Base-by-base conservation (phyloP, 1,140 invertebrate species). In the Drosophila trapezifrons region DNA sequence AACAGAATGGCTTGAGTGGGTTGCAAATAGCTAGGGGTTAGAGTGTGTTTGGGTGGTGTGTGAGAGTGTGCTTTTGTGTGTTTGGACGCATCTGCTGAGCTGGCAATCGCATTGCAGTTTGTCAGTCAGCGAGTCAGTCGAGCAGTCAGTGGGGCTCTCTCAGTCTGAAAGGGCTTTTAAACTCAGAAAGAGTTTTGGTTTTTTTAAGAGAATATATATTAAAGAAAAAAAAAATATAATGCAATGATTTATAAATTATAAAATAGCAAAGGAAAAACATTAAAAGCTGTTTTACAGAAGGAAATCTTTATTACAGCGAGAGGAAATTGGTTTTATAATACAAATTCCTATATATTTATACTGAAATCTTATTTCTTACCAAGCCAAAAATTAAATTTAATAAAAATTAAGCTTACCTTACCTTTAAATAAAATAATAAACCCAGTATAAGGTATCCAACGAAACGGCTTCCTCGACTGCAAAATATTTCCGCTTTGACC, bases 21-120 rank as follows among this genome's bases (percentile, higher is more conserved):
- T n/a, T 38, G 18, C 27, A 37, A 29, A 22, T 18, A 27, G 25
- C 9, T 25, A 20, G 12, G 15, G 22, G 47, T 22, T 32, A 32
- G 46, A 51, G 51, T 58, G 55, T 40, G 46, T 40, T 37, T 9
- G 35, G 38, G 12, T 22, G 22, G 38, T 12, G 22, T 42, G 18
- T 49, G 25, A 27, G 47, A 15, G 42, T 43, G 27, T 38, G 40
- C 43, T 45, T 29, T 22, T 37, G 47, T 70, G 35, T 47, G 40
- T 67, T 46, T 49, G 72, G 63, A 60, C 67, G 56, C 76, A 78
- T 71, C 64, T 78, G 76, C 59, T 83, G 60, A 78, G 63, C 76
- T 86, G 79, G 57, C 74, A 81, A 81, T 81, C 73, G 73, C 58
- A 47, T 73, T 81, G 69, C 75, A 80, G 71, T 76, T 84, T 78